Evolutionary conservation across 1,140 invertebrate species (phyloP), one percentile per base, ranked within the genome.

Genomic region (Saccostrea cuccullata): DNA sequence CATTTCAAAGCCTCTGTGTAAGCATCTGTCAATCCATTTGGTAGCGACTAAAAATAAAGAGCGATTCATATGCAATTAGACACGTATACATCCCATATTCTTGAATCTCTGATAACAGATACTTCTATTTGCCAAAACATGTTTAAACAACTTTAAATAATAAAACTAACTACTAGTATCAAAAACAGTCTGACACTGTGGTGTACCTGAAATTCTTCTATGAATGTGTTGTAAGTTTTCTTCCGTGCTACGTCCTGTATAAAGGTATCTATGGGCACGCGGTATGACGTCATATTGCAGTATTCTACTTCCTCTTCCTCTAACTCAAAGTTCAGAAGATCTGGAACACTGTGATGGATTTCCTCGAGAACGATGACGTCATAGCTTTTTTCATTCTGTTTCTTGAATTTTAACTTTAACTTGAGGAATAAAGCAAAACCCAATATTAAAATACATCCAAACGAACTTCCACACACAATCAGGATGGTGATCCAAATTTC

Each of bases 201-300:
- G 9, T 47, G 20, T 30, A 77, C 70, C 70, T 77, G 70, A 77
- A 77, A 77, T 77, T 77, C 70, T 15, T 77, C 70, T 30, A 36
- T 1, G 23, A 77, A 77, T 36, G 23, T 26, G 26, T 77, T 30
- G 26, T 36, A 77, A 15, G 4, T 30, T 77, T 77, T 77, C 15
- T 77, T 77, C 26, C 23, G 26, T 30, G 23, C 70, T 2, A 77
- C 70, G 2, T 36, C 26, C 13, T 77, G 9, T 30, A 77, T 77
- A 13, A 77, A 77, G 2, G 70, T 15, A 26, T 77, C 70, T 15
- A 77, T 30, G 11, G 23, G 8, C 13, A 30, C 13, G 15, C 70
- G 70, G 26, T 30, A 36, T 13, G 70, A 77, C 70, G 26, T 40
- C 23, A 77, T 9, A 30, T 77, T 77, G 30, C 26, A 77, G 15